Evolutionary conservation across 1,140 invertebrate species (phyloP), one percentile per base, ranked within the genome.

Genomic region (Sarcophaga peregrina): DNA sequence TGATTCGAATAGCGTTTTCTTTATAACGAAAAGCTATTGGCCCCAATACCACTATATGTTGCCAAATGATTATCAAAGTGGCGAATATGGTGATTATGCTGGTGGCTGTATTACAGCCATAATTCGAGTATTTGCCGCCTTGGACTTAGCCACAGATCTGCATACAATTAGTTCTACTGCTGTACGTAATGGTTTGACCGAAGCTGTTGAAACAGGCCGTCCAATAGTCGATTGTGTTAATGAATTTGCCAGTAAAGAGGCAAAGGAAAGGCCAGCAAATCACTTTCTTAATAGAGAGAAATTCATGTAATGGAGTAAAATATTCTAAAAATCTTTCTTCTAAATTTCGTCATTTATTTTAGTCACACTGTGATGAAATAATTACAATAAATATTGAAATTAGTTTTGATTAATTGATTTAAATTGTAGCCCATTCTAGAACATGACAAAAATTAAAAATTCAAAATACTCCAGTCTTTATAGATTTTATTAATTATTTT

Each of bases 31-130:
- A 86, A 94, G 93, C 1, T 94, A 94, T 85, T 96, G 95, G 96
- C 92, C 93, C 0, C 93, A 95, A 80, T 96, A 96, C 84, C 95
- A 96, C 85, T 96, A 96, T 84, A 85, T 95, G 3, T 86, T 95
- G 5, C 94, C 95, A 0, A 93, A 93, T 91, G 95, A 96, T 84
- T 96, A 95, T 88, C 95, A 95, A 86, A 94, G 92, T 15, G 94
- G 94, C 9, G 96, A 96, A 91, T 96, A 93, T 82, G 95, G 95
- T 0, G 92, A 92, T 48, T 96, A 96, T 85, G 91, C 91, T 11
- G 88, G 86, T 0, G 95, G 95, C 1, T 94, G 91, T 72, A 92
- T 92, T 0, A 93, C 94, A 0, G 91, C 93, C 1, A 92, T 95
- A 81, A 94, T 96, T 15, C 92, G 94, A 15, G 91, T 95, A 0